Evolutionary conservation across 2,113 vertebrate species (phyloP), one percentile per base, ranked within the genome.

Genomic region (Brachypodius melanocephalos): DNA sequence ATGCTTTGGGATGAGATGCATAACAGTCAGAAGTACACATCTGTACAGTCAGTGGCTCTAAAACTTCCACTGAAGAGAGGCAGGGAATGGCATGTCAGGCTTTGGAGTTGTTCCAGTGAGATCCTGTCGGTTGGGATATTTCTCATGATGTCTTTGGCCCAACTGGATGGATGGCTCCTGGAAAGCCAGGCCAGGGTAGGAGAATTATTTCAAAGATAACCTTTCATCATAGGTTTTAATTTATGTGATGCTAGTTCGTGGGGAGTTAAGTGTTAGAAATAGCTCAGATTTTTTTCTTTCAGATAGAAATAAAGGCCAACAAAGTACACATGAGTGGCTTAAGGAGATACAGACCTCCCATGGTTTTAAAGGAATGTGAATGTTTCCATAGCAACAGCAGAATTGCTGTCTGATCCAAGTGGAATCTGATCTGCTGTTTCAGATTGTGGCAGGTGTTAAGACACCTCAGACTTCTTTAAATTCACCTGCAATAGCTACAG

Each of bases 351-450:
- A 73, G 62, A 68, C 75, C 57, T 93, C 71, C 42, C 73, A 42
- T 62, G 22, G 45, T 78, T 90, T 85, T 68, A 31, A 59, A 67
- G 68, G 45, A 75, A 84, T 84, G 51, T 26, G 76, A 62, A 20
- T 71, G 93, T 80, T 90, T 54, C 96, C 84, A 66, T 90, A 72
- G 92, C 74, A 96, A 95, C 78, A 63, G 65, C 62, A 84, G 43
- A 82, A 48, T 24, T 82, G 66, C 81, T 82, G 62, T 46, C 62
- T 42, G 48, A 61, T 59, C 61, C 85, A 79, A 72, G 74, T 13
- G 61, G 85, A 85, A 82, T 88, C 74, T 58, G 40, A 31, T 78
- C 16, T 1, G 2, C 74, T 52, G 46, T 42, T 91, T 93, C 54
- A 76, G 62, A 49, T 29, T 58, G 36, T 75, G 58, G 62, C 67